Base-by-base conservation (phyloP, 2,113 vertebrate genomes). In the Nothoprocta perdicaria region DNA sequence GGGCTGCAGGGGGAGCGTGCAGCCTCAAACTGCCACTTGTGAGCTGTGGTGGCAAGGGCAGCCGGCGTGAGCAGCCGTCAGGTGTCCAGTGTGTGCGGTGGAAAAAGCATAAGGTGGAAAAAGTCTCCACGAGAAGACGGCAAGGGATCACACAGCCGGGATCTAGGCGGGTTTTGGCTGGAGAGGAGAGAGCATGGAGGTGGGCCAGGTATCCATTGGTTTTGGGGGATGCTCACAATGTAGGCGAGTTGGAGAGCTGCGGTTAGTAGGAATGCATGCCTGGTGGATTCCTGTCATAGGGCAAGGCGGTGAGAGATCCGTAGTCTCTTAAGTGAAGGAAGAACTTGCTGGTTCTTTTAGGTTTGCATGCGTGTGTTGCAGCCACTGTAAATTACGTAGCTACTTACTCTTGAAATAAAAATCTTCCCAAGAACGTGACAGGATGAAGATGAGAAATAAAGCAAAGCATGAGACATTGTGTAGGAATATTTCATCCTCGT, bases 361-460 rank as follows among this genome's bases (percentile, higher is more conserved):
- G 10, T 52, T 18, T 14, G 14, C 16, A 17, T 66, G 66, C 57
- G 26, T 89, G 5, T 10, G 92, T 94, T 89, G 46, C 22, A 88
- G 72, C 31, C 62, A 65, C 15, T 7, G 46, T 63, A 94, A 95
- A 81, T 55, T 35, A 26, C 38, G 60, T 63, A 92, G 13, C 17
- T 86, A 31, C 90, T 94, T 88, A 27, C 23, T 77, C 31, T 75
- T 87, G 72, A 38, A 50, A 53, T 78, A 91, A 58, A 46, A 90
- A 81, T 80, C 46, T 63, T 69, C 77, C 27, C 76, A 88, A 66
- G 62, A 88, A n/a, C 63, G 5, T 92, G 92, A 68, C 76, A 41
- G 67, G 50, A 69, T 93, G 38, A 84, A 83, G 80, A n/a, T n/a
- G 7, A 81, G 14, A 84, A 87, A 67, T 61, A 76, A 92, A 80